phyloP scores from a whole-genome alignment of 2,113 vertebrate genomes.

The Rhombomys opimus region DNA sequence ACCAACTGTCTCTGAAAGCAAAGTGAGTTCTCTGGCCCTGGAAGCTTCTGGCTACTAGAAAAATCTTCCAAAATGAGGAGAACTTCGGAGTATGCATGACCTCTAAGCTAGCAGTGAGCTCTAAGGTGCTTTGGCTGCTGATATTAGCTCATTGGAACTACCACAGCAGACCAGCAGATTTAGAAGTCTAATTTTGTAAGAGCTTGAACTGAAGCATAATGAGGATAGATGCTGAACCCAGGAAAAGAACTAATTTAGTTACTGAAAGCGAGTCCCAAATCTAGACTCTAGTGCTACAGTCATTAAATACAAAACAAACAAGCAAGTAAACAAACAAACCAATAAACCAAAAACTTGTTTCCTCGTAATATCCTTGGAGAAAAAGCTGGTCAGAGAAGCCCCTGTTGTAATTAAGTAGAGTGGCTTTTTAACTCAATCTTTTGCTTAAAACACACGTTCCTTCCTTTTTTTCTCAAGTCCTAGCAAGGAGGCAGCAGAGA shows the following conservation, averaged over 20 bases:
- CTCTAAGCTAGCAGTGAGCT: neutral
- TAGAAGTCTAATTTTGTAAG: neutral
- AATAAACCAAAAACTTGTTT: neutral
- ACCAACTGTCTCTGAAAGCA: neutral
- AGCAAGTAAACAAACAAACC: neutral
- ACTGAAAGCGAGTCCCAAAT: neutral
- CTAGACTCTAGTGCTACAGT: neutral
- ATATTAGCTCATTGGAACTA: neutral
- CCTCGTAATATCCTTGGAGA: conserved; percentile 9
- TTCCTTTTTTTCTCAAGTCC: neutral
- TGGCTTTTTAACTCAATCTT: conserved; percentile 30
- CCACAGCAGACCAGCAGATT: neutral
- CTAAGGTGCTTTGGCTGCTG: neutral
- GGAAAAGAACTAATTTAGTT: neutral
- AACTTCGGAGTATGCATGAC: neutral
- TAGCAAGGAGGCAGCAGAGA: neutral
- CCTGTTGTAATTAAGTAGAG: neutral
- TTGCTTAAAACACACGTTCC: neutral
- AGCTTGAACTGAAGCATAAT: neutral
- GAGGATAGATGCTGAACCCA: neutral
- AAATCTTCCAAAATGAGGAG: conserved; percentile 22
- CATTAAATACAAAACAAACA: neutral
- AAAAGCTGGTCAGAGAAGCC: neutral
- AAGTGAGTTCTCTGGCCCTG: neutral
- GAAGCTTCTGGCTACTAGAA: neutral